Evolutionary conservation across 1,140 invertebrate genomes (phyloP).

Genomic region (Drosophila pseudoobscura): DNA sequence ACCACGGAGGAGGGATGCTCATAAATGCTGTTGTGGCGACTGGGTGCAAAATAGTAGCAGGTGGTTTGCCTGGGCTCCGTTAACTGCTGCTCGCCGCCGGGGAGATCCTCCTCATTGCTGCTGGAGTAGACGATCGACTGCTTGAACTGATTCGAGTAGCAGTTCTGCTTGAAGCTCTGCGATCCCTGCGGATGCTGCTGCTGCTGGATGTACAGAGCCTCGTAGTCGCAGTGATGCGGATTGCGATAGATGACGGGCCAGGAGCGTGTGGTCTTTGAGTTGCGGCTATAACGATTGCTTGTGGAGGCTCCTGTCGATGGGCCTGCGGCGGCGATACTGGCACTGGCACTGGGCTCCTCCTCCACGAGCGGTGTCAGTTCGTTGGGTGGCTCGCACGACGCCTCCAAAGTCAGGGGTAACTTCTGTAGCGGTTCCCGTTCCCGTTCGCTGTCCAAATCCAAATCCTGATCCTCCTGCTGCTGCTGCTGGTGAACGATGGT

Average conservation of each 20-base stretch:
- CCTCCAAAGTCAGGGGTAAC: constrained; percentile 9
- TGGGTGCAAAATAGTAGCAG: constrained; percentile 79
- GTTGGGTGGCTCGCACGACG: constrained; percentile 52
- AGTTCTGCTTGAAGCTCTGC: constrained; percentile 76
- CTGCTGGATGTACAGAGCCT: constrained; percentile 78
- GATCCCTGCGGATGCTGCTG: constrained; percentile 41
- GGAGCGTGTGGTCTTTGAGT: constrained; percentile 80
- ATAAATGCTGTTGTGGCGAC: constrained; percentile 82
- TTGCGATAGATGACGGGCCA: constrained; percentile 83
- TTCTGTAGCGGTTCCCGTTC: constrained; percentile 35
- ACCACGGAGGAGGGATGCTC: constrained; percentile 80
- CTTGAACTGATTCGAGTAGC: constrained; percentile 81
- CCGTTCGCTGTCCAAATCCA: constrained; percentile 13
- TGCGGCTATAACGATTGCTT: constrained; percentile 72
- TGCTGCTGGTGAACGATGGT: neutral
- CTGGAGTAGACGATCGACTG: constrained; percentile 80
- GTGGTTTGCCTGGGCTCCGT: constrained; percentile 63
- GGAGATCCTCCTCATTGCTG: constrained; percentile 74
- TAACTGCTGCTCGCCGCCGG: constrained; percentile 41
- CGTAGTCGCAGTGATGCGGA: constrained; percentile 82
- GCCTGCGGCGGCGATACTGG: constrained; percentile 35
- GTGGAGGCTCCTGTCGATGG: constrained; percentile 17
- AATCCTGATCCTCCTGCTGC: constrained; percentile 57
- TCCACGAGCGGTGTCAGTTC: constrained; percentile 68
- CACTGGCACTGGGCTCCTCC: constrained; percentile 50